Conservation (phyloP, 2,113 vertebrate species). For the Erinaceus europaeus region DNA sequence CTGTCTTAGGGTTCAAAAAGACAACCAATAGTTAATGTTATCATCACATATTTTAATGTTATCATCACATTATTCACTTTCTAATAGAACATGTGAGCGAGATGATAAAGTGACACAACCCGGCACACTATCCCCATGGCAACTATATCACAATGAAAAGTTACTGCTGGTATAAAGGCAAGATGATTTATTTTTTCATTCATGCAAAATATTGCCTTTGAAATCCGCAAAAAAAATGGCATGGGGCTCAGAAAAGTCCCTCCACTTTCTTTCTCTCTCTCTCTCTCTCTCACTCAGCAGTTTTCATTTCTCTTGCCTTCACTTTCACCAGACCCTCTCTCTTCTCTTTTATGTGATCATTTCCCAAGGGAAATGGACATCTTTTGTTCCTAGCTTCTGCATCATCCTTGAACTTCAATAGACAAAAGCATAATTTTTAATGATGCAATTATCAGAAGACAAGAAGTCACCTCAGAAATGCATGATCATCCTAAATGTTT, state of each 20-base stretch:
- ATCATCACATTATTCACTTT: slow-evolving; percentile 53
- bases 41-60: too few species aligned
- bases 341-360: not conserved
- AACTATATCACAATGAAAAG: slow-evolving; percentile 69
- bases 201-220: not conserved
- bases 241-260: not conserved
- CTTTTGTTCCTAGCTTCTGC: not conserved
- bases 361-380: not conserved
- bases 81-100: slow-evolving; percentile 64
- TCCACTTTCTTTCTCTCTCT: not conserved
- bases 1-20: too few species aligned
- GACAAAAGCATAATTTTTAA: not conserved
- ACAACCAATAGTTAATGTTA: too few species aligned
- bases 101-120: slow-evolving; percentile 64
- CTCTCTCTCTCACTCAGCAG: not conserved
- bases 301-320: not conserved
- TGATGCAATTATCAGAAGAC: not conserved
- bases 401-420: not conserved
- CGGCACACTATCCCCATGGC: slow-evolving; percentile 70
- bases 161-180: slow-evolving; percentile 27
- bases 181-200: slow-evolving; percentile 30
- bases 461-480: not conserved
- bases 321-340: not conserved
- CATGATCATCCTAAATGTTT: not conserved
- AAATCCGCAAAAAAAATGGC: slow-evolving; percentile 4